Base-by-base conservation (phyloP, 2,113 vertebrate species). In the Hippocampus abdominalis region DNA sequence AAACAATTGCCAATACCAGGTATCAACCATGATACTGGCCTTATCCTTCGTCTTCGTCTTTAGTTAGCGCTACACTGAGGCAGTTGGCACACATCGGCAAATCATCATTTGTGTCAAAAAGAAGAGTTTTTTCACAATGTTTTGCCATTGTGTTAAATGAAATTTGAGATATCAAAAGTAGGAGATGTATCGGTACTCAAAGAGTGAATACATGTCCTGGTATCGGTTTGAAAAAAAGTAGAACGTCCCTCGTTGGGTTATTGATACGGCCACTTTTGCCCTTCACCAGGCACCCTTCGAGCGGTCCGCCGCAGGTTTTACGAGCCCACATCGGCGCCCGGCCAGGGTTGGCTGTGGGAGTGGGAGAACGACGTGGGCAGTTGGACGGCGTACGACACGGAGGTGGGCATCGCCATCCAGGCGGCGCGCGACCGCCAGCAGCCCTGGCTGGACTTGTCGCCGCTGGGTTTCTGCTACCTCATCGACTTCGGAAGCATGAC, bases 401-500 rank as follows among this genome's bases (percentile, higher is more conserved):
- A 98, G 84, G 95, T 98, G 86, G 95, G 95, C 90, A 95, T 98
- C 80, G 95, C 96, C 81, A 98, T 99, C 89, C 97, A 99, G 92
- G 95, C 95, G 5, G 96, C 96, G 64, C 94, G 96, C 0, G 96
- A 99, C 83, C 96, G 97, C 66, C 96, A 96, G 90, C 97, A 98
- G 83, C 96, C 96, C 51, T 98, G 96, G 95, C 91, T 98, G 88
- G 97, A 99, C 88, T 93, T 99, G 81, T 94, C 96, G 23, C 95
- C 96, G 21, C 93, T 99, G 81, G 97, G 97, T 77, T 97, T 99
- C 91, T 96, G 96, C 92, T 98, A 98, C 92, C 92, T 98, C 89
- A 95, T 99, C 87, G 96, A 96, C 91, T 96, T 98, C 87, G 95
- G 95, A 88, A 96, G 92, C 91, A 98, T 99, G 97, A 97, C 95